These are phyloP conservation scores for Colletes latitarsis DNA, from an alignment of 1,140 invertebrate species.

Conservation along the genomic window DNA sequence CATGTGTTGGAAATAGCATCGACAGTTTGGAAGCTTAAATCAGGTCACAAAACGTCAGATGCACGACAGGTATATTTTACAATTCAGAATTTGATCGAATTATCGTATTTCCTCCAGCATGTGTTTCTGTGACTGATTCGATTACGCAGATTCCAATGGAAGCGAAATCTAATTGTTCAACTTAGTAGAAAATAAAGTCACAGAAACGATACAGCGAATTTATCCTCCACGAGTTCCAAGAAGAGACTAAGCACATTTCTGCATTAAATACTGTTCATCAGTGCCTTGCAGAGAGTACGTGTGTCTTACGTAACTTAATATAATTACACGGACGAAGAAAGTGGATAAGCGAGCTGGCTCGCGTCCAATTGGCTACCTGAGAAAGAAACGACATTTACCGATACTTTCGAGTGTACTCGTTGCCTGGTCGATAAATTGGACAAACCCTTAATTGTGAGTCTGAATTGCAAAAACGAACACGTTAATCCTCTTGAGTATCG, in stretches of 20 bases:
- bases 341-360: conserved; percentile 23
- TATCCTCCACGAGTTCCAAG: background rate
- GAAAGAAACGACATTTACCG: conserved; percentile 45
- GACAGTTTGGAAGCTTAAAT: too few relatives aligned
- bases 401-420: conserved; percentile 9
- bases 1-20: too few relatives aligned
- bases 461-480: background rate
- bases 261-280: background rate
- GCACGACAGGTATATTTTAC: too few relatives aligned
- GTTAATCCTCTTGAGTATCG: background rate
- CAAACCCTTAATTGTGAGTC: background rate
- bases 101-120: too few relatives aligned
- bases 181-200: background rate
- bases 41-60: too few relatives aligned
- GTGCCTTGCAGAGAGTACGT: background rate
- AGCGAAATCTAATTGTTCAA: background rate
- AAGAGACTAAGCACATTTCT: background rate
- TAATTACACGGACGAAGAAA: conserved; percentile 31
- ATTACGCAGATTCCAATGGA: background rate
- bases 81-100: too few relatives aligned
- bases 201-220: background rate
- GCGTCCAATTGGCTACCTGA: conserved; percentile 32
- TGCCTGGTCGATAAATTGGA: background rate
- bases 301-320: conserved; percentile 22
- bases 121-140: background rate